phyloP scores from a whole-genome alignment of 2,888 invertebrate species.

The Phalera bucephala region DNA sequence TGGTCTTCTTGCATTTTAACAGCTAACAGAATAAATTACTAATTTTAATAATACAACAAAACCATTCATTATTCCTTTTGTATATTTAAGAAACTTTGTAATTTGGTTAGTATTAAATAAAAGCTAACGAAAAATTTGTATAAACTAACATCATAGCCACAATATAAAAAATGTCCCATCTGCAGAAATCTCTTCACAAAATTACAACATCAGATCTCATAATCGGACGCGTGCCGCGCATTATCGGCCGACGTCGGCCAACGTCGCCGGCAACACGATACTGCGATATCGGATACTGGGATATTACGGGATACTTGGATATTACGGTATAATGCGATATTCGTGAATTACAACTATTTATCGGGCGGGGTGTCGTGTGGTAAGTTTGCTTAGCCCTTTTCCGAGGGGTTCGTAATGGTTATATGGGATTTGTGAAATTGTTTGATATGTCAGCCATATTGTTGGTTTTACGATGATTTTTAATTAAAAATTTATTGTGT shows the following conservation, averaged over 20 bases:
- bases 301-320: slow-evolving; percentile 15
- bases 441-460: slow-evolving; percentile 41
- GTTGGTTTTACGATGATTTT: slow-evolving; percentile 33
- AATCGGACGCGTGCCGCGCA: slow-evolving; percentile 74
- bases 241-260: slow-evolving; percentile 65
- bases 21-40: no score
- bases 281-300: slow-evolving; percentile 21
- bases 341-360: slow-evolving; percentile 79
- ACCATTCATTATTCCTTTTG: no score
- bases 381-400: slow-evolving; percentile 32
- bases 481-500: slow-evolving; percentile 29
- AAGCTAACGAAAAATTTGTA: no score
- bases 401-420: slow-evolving; percentile 50
- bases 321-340: slow-evolving; percentile 57
- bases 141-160: no score
- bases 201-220: slow-evolving; percentile 64
- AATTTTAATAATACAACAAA: no score
- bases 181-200: slow-evolving; percentile 35
- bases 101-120: no score
- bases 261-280: slow-evolving; percentile 11
- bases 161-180: slow-evolving; percentile 23
- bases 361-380: slow-evolving; percentile 61
- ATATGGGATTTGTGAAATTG: slow-evolving; percentile 64
- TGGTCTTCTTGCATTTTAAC: no score
- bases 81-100: no score